Conservation (phyloP, 37 sponge, comb jelly and placozoan species). For the Axinella damicornis region DNA sequence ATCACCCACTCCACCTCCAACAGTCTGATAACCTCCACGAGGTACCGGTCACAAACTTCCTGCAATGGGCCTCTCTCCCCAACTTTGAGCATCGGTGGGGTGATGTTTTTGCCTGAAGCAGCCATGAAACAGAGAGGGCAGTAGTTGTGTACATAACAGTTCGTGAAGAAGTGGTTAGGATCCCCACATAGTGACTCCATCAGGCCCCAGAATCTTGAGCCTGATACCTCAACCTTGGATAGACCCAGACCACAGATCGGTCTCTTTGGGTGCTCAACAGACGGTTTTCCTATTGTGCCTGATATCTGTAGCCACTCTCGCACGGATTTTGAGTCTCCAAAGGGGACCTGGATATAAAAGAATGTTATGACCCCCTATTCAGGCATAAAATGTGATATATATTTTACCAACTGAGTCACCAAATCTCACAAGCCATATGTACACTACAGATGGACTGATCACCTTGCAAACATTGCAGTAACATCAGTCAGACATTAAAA, state of each 20-base stretch:
- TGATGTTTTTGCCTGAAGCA: conserved; percentile 76
- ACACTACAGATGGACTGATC: too few relatives aligned
- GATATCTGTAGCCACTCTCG: conserved; percentile 65
- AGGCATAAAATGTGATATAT: too few relatives aligned
- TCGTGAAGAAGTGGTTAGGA: conserved; percentile 63
- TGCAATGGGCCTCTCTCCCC: conserved; percentile 33
- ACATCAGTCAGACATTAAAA: too few relatives aligned
- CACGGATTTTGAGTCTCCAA: conserved; percentile 70
- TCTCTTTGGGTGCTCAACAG: conserved; percentile 77
- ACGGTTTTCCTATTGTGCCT: conserved; percentile 64
- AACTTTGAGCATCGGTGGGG: conserved; percentile 64
- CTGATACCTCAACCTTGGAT: conserved; percentile 68
- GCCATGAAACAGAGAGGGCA: conserved; percentile 83
- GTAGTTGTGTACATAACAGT: conserved; percentile 86
- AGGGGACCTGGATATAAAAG: conserved; percentile 72
- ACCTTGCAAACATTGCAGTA: too few relatives aligned
- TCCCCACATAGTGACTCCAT: conserved; percentile 55
- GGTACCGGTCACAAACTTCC: conserved; percentile 53
- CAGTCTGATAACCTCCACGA: conserved; percentile 28
- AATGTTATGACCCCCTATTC: too few relatives aligned
- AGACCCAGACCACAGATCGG: conserved; percentile 53
- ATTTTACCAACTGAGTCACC: too few relatives aligned
- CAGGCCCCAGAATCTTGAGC: conserved; percentile 76
- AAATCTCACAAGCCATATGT: too few relatives aligned
- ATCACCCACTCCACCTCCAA: conserved; percentile 62